Conservation (phyloP, 2,113 vertebrate genomes). For the Uropsilus gracilis region DNA sequence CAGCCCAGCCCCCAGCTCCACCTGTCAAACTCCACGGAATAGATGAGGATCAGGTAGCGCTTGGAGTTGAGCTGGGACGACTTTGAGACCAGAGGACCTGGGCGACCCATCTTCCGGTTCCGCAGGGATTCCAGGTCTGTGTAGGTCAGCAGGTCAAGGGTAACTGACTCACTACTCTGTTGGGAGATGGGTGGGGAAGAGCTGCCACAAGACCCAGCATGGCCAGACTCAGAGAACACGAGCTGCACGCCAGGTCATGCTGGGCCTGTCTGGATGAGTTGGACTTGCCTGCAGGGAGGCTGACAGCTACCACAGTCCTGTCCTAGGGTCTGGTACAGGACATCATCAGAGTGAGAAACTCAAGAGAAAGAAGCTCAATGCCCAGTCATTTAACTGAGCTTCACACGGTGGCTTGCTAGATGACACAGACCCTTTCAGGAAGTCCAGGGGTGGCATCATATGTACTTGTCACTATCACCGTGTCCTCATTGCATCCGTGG, state of each 20-base stretch:
- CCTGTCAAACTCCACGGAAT: conserved; percentile 98
- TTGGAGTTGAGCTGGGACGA: conserved; percentile 90
- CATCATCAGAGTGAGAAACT: no score
- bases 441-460: neutral
- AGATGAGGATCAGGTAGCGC: conserved; percentile 96
- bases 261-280: fast-evolving
- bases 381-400: neutral
- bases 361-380: neutral
- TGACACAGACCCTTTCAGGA: neutral
- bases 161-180: conserved; percentile 94
- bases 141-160: conserved; percentile 95
- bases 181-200: neutral
- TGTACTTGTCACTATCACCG: no score
- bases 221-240: neutral
- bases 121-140: conserved; percentile 92
- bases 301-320: neutral
- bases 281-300: neutral
- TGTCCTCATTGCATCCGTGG: no score
- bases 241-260: neutral
- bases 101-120: conserved; percentile 89
- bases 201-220: neutral
- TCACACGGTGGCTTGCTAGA: neutral
- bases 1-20: conserved; percentile 55
- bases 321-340: neutral
- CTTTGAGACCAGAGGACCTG: conserved; percentile 82